These are phyloP conservation scores for Chaunax sp. DNA, from an alignment of 2,797 vertebrate genomes.

Conservation along the genomic window DNA sequence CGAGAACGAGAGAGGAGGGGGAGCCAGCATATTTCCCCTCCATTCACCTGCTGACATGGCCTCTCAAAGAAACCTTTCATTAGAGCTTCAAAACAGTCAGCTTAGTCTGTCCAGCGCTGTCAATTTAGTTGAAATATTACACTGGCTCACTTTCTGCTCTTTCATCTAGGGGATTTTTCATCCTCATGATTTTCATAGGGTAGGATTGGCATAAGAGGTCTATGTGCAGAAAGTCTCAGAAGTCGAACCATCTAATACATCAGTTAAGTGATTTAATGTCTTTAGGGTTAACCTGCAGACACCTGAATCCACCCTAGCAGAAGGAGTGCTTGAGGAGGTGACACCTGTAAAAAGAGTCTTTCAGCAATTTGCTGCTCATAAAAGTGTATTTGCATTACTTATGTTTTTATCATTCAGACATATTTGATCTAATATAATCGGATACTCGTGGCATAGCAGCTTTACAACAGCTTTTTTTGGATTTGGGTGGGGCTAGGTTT, in stretches of 20 bases:
- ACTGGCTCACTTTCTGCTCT: conserved; percentile 65
- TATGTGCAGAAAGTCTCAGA: conserved; percentile 49
- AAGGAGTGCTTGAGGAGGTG: conserved; percentile 26
- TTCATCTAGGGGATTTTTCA: conserved; percentile 75
- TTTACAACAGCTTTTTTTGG: conserved; percentile 23
- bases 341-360: conserved; percentile 51
- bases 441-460: conserved; percentile 19
- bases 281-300: conserved; percentile 60
- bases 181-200: conserved; percentile 68
- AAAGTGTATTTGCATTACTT: conserved; percentile 13
- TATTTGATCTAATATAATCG: conserved; percentile 28
- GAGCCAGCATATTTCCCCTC: conserved; percentile 71
- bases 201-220: conserved; percentile 61
- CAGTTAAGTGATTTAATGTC: conserved; percentile 69
- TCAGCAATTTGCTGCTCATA: conserved; percentile 16
- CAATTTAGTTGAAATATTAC: conserved; percentile 77
- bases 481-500: conserved; percentile 14
- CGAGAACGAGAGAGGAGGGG: conserved; percentile 22
- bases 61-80: conserved; percentile 81
- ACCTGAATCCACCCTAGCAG: conserved; percentile 42
- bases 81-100: conserved; percentile 71
- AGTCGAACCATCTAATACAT: conserved; percentile 58
- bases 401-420: conserved; percentile 35
- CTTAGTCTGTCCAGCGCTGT: conserved; percentile 65
- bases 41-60: conserved; percentile 78